Base-by-base conservation (phyloP, 1,140 invertebrate genomes). In the Plodia interpunctella region DNA sequence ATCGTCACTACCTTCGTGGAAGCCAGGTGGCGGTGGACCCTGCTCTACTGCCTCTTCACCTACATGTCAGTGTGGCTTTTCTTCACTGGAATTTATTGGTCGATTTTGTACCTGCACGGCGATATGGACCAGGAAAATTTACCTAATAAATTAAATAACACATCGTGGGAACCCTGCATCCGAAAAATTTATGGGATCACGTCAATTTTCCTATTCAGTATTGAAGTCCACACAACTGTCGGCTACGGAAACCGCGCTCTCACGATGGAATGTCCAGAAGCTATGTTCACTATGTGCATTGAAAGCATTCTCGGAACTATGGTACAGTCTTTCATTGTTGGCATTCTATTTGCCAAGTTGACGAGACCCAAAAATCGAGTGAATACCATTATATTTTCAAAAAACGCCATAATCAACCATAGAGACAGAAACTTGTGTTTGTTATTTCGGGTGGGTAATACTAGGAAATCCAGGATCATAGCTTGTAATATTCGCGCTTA, bases 221-320 rank as follows among this genome's bases (percentile, higher is more conserved):
- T 94, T 53, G 93, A 94, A 78, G 92, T 92, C 15, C 93, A 94
- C 62, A 92, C 92, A 57, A 93, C 92, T 8, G 93, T 93, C 49
- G 92, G 92, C 0, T 92, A 92, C 66, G 92, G 92, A 0, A 21
- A 90, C 82, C 38, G 90, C 94, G 32, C 81, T 72, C 65, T 97
- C 94, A 4, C 2, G 94, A 96, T 80, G 94, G 98, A 88, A 76
- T 99, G 98, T 77, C 95, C 96, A 0, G 94, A 97, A 77, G 97
- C 97, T 0, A 95, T 99, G 55, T 94, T 98, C 62, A 93, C 98
- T 49, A 97, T 99, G 96, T 98, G 97, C 79, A 91, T 99, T 51
- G 98, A 99, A 87, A 97, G 96, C 60, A 97, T 98, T 61, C 93
- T 94, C 49, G 98, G 98, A 0, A 95, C 97, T 0, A 96, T 98